Evolutionary conservation across 2,113 vertebrate species (phyloP).

Genomic region (Neolamprologus ventralis): DNA sequence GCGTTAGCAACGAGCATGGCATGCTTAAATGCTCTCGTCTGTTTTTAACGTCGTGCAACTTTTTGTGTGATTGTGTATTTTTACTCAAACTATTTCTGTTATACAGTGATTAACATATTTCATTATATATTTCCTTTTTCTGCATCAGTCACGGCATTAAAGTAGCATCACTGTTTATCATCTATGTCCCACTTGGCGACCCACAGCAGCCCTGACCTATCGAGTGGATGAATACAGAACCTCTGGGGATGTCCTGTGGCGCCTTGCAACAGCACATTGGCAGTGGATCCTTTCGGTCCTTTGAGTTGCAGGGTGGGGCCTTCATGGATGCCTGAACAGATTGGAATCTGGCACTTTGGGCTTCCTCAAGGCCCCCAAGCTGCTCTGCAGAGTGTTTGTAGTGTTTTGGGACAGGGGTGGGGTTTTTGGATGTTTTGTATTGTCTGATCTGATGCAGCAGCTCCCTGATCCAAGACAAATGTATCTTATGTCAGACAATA

Average conservation of each 20-base stretch:
- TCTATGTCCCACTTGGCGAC: background rate
- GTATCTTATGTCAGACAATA: background rate
- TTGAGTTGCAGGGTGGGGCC: background rate
- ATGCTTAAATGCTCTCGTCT: background rate
- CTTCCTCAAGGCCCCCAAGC: background rate
- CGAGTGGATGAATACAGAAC: background rate
- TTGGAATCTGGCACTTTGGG: background rate
- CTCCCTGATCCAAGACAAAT: background rate
- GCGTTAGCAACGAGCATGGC: background rate
- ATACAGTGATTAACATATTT: background rate
- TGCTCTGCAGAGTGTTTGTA: background rate
- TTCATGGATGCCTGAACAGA: background rate
- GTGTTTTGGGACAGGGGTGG: background rate
- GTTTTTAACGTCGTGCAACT: background rate
- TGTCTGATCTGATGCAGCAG: background rate
- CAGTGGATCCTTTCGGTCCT: background rate
- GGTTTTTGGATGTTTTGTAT: too few species aligned
- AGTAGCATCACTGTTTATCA: background rate
- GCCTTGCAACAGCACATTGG: background rate
- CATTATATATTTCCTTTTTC: background rate
- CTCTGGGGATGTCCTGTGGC: background rate
- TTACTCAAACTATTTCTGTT: background rate
- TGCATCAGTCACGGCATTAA: background rate
- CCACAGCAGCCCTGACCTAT: background rate
- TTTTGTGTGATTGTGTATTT: background rate